Conservation (phyloP, 1,140 invertebrate genomes). For the Caenorhabditis elegans region DNA sequence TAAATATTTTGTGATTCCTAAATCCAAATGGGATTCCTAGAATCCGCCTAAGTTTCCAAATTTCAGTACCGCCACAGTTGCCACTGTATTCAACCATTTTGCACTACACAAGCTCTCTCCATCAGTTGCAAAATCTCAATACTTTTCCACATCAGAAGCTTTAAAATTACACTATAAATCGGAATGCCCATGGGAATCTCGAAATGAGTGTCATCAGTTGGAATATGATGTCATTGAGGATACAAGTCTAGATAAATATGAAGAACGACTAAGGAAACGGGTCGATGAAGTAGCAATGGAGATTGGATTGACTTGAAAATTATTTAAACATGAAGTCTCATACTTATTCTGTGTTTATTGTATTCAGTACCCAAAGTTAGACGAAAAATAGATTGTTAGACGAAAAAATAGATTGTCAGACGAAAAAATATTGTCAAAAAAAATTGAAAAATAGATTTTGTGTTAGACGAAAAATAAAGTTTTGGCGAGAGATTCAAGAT, state of each 20-base stretch:
- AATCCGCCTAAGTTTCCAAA: no score
- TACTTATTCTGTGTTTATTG: no score
- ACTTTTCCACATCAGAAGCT: slow-evolving; percentile 77
- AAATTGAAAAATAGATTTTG: no score
- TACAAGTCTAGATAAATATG: slow-evolving; percentile 49
- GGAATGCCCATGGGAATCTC: slow-evolving; percentile 75
- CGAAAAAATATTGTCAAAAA: no score
- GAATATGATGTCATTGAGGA: slow-evolving; percentile 41
- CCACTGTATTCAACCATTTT: slow-evolving; percentile 91
- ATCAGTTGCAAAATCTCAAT: slow-evolving; percentile 69
- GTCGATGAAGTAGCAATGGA: slow-evolving; percentile 13
- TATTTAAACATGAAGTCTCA: no score
- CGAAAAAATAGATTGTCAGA: no score
- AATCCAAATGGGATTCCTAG: no score
- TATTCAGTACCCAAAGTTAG: no score
- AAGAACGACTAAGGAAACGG: slow-evolving; percentile 37
- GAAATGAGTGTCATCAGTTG: slow-evolving; percentile 49
- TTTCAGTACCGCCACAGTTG: slow-evolving; percentile 76
- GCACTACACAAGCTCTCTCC: slow-evolving; percentile 75
- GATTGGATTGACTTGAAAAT: not conserved
- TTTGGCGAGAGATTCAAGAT: no score
- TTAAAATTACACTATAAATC: slow-evolving; percentile 89
- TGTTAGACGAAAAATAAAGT: no score
- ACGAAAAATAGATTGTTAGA: no score
- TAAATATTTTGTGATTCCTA: no score